Evolutionary conservation across 1,140 invertebrate genomes (phyloP), one percentile per base, ranked within the genome.

Genomic region (Hyposmocoma kahamanoa): DNA sequence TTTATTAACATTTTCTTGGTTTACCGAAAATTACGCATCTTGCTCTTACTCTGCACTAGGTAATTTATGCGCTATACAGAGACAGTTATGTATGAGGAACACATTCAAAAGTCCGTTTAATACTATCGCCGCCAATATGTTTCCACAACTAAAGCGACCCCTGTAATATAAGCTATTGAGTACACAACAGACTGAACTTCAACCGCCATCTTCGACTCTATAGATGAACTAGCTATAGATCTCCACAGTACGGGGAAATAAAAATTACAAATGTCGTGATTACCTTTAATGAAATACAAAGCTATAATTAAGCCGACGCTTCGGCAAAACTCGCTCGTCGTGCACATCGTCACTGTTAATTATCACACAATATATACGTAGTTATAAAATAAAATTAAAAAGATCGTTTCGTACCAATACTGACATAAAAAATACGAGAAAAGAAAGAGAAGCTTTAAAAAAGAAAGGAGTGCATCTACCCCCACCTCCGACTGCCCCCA

Each of bases 381-480:
- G 71, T 70, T 80, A 79, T 79, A 80, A 77, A 82, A 77, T 72
- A 71, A 79, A 82, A 79, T 79, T 79, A 84, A 82, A 76, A 78
- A 72, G 74, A 76, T 72, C 81, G 77, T 73, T 77, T 55, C 69
- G 63, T 73, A 79, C 71, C 74, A 71, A 78, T 80, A 72, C 67
- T 71, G 67, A 73, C 72, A 76, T 80, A 84, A 82, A 84, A 84
- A 82, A 84, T 79, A 77, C 72, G 73, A 81, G 79, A 83, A 83
- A 84, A 84, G 81, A 84, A 84, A 82, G 81, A 84, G 81, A 84
- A 77, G 74, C 81, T 79, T 84, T 76, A 80, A 84, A 84, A 84
- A 84, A 83, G 79, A 80, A 83, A 84, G 77, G 77, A 82, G 80
- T 79, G 77, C 77, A 80, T 80, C 72, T 74, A 67, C 71, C 67